Evolutionary conservation across 2,797 vertebrate genomes (phyloP).

Genomic region (Galaxias olidus): DNA sequence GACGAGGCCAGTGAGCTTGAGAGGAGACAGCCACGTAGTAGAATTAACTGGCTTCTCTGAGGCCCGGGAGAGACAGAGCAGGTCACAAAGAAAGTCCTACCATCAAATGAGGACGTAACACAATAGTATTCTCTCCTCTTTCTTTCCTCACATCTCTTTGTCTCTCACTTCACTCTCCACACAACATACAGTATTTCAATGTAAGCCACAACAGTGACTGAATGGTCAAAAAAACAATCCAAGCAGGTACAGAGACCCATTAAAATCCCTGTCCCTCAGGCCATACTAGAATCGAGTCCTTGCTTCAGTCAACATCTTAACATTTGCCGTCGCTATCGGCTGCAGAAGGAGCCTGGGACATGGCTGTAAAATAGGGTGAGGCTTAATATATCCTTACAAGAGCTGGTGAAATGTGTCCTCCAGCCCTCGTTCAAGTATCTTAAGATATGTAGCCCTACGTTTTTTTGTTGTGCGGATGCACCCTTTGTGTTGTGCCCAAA

Average conservation of each 20-base stretch:
- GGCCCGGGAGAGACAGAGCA: constrained; percentile 17
- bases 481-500: constrained; percentile 49
- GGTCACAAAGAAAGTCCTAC: constrained; percentile 12
- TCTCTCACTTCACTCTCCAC: not conserved
- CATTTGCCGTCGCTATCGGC: constrained; percentile 44
- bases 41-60: constrained; percentile 43
- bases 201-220: not conserved
- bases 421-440: constrained; percentile 13
- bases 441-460: constrained; percentile 15
- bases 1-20: constrained; percentile 57
- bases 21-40: constrained; percentile 64
- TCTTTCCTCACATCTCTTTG: too few relatives aligned
- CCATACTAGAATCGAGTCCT: constrained; percentile 34
- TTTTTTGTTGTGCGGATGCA: not conserved
- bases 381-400: constrained; percentile 26
- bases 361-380: constrained; percentile 45
- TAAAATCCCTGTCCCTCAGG: constrained; percentile 45
- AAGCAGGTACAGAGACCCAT: constrained; percentile 42
- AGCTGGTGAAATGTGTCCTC: constrained; percentile 33
- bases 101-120: constrained; percentile 14
- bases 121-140: too few relatives aligned
- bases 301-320: constrained; percentile 30
- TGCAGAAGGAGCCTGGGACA: constrained; percentile 27
- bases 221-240: constrained; percentile 15
- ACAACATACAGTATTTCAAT: not conserved